Percentiles rank a stretch among this genome's conserved stretches.
Conservation (phyloP, 2,888 invertebrate species). For the Tromatobia lineatoria region DNA sequence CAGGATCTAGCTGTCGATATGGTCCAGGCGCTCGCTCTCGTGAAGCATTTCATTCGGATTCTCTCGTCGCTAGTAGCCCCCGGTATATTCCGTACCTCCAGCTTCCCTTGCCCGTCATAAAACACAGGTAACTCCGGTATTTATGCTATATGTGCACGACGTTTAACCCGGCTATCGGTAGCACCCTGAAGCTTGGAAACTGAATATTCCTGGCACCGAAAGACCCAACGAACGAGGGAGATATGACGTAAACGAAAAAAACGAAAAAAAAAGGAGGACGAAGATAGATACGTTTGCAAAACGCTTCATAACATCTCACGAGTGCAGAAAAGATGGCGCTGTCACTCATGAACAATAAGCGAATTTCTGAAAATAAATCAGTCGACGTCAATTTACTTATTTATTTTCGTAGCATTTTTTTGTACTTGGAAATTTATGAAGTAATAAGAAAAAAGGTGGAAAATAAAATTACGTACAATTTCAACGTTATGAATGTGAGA, state of each 20-base stretch:
- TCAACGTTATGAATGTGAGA: neutral
- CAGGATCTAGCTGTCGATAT: conserved; percentile 84
- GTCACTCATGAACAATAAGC: neutral
- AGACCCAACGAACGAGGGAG: conserved; percentile 32
- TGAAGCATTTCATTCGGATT: conserved; percentile 74
- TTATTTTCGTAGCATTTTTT: neutral
- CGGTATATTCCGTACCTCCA: conserved; percentile 59
- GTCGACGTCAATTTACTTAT: neutral
- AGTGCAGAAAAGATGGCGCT: neutral
- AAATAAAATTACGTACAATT: neutral
- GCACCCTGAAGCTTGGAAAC: conserved; percentile 2
- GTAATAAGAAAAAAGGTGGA: no score
- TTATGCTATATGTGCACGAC: conserved; percentile 81
- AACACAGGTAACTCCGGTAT: conserved; percentile 85
- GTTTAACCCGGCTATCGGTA: conserved; percentile 59
- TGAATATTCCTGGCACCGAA: conserved; percentile 19
- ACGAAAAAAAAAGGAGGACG: neutral
- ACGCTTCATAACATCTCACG: conserved; percentile 12
- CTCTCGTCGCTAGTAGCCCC: conserved; percentile 67
- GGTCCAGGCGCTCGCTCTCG: conserved; percentile 68
- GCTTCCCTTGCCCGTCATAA: conserved; percentile 79
- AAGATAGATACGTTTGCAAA: conserved; percentile 40
- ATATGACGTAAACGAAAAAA: neutral
- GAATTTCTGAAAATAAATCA: neutral
- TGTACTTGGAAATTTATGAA: neutral